Evolutionary conservation across 2,888 invertebrate genomes (phyloP).

Genomic region (Drosophila meridiana): DNA sequence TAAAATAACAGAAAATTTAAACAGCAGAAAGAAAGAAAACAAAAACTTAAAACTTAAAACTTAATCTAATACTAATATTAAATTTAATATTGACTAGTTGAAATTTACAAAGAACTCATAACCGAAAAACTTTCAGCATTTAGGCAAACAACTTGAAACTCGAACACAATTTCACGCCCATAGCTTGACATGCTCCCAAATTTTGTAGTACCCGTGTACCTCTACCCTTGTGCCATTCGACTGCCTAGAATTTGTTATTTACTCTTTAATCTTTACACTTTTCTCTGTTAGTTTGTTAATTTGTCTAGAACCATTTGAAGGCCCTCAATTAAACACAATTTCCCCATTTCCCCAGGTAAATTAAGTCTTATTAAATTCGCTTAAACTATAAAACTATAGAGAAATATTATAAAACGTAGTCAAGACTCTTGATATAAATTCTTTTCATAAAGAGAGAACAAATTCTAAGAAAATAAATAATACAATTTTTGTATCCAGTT

Average conservation of each 20-base stretch:
- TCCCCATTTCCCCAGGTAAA: conserved; percentile 22
- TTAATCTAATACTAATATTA: conserved; percentile 44
- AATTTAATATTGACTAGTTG: conserved; percentile 48
- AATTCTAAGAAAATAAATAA: conserved; percentile 2
- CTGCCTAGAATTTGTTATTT: conserved; percentile 65
- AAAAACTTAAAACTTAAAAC: conserved; percentile 10
- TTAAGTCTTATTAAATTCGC: conserved; percentile 21
- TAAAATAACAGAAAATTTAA: conserved; percentile 24
- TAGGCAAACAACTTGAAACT: conserved; percentile 23
- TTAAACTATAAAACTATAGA: conserved; percentile 5
- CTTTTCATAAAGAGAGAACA: conserved; percentile 11
- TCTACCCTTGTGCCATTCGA: conserved; percentile 61
- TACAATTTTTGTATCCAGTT: conserved; percentile 29
- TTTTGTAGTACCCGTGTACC: conserved; percentile 50
- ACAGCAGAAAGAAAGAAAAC: conserved; percentile 18
- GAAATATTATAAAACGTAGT: conserved; percentile 24
- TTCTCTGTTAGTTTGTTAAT: conserved; percentile 36
- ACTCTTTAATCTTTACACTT: conserved; percentile 54
- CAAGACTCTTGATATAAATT: conserved; percentile 8
- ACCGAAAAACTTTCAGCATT: conserved; percentile 27
- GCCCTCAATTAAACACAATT: conserved; percentile 26
- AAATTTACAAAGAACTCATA: conserved; percentile 44
- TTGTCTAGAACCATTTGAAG: conserved; percentile 28
- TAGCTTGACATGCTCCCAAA: conserved; percentile 39
- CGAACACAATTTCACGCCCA: conserved; percentile 20